Evolutionary conservation across 2,888 invertebrate genomes (phyloP).

Genomic region (Pristionchus japonicus): DNA sequence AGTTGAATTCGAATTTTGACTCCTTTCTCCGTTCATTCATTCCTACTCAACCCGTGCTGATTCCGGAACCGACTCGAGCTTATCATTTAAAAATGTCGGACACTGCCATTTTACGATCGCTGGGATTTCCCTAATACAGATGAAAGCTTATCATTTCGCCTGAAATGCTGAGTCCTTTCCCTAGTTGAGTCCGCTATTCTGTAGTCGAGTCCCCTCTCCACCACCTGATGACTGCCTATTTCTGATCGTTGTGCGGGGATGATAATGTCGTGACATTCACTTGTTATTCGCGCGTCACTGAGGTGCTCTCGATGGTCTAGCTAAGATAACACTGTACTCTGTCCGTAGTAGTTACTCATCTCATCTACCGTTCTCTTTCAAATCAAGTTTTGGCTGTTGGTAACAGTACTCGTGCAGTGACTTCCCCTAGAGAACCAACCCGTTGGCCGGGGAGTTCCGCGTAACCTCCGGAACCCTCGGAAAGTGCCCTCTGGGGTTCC

Average conservation of each 20-base stretch:
- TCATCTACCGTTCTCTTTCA: background rate
- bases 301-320: background rate
- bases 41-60: too few relatives aligned
- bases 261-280: background rate
- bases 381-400: too few relatives aligned
- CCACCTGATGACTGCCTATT: background rate
- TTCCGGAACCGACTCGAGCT: too few relatives aligned
- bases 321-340: background rate
- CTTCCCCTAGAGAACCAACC: background rate
- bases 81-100: too few relatives aligned
- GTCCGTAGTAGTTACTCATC: background rate
- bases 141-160: too few relatives aligned
- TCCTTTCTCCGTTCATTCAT: background rate
- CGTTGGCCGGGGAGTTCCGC: background rate
- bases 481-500: background rate
- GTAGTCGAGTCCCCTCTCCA: background rate
- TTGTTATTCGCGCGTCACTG: background rate
- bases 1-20: background rate
- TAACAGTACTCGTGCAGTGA: too few relatives aligned
- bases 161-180: too few relatives aligned
- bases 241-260: background rate
- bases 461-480: background rate
- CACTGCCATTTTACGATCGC: too few relatives aligned
- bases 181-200: too few relatives aligned
- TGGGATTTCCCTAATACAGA: too few relatives aligned